Base-by-base conservation (phyloP, 2,888 invertebrate genomes). In the Leptothorax acervorum region DNA sequence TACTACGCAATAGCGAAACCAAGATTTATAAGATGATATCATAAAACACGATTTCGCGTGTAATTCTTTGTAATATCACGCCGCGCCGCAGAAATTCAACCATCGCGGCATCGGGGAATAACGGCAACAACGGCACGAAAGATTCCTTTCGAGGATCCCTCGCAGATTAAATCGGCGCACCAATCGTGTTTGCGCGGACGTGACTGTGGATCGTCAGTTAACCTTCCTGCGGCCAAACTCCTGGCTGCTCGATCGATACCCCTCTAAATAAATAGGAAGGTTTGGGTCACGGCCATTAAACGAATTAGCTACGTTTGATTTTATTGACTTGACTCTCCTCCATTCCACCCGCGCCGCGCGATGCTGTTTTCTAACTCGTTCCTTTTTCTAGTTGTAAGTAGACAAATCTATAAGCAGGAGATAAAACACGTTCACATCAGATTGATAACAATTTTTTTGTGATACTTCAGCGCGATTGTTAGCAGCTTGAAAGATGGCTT, bases 141-240 rank as follows among this genome's bases (percentile, higher is more conserved):
- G 89, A 87, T 90, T 89, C 83, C 90, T 88, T 71, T 79, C 76
- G 87, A 89, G 86, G 81, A 84, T 86, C 82, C 78, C 48, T 68
- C 53, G 85, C 86, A 90, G 90, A 92, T 92, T 92, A 92, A 93
- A 92, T 92, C 92, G 92, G 87, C 90, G 87, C 84, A 85, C 88
- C 90, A 91, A 93, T 93, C 93, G 91, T 92, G 92, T 93, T 93
- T 93, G 92, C 89, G 91, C 90, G 92, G 91, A 92, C 93, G 93
- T 93, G 93, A 93, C 93, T 93, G 89, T 90, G 86, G 91, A 91
- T 91, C 91, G 90, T 90, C 90, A 89, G 91, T 90, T 87, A 87
- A 84, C 85, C 79, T 76, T 71, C 87, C 82, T 63, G 79, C 70
- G 83, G 88, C 82, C 66, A 81, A 78, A 83, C 79, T 87, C 73